Evolutionary conservation across 1,140 invertebrate genomes (phyloP), one percentile per base, ranked within the genome.

Genomic region (Coptotermes formosanus): DNA sequence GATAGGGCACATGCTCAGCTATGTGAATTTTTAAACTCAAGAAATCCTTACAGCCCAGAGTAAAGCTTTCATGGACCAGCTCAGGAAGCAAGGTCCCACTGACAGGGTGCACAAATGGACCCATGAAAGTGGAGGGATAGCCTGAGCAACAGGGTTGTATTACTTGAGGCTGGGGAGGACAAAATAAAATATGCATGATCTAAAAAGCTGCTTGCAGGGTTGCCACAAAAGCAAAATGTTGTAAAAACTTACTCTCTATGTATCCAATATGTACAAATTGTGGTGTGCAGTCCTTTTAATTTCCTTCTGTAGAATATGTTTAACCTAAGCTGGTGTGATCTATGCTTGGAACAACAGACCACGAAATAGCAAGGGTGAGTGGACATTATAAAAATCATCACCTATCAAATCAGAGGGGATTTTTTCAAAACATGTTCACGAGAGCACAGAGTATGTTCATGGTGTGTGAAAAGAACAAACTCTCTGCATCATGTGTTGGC

Each of bases 181-280:
- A 21, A 85, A 85, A n/a, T 48, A 81, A 85, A 85, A 85, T 84
- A 82, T 85, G 84, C 84, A 83, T 52, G 86, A 86, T 82, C 86
- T 86, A 86, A 83, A 43, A 87, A 87, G 86, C 86, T 43, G 86
- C 85, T 87, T 87, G 86, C 86, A 87, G 86, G 86, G 85, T 85
- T 87, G 84, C 84, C 84, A 85, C 45, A 86, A 86, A 86, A 83
- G 82, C 48, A 87, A 59, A 83, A 59, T 75, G 43, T 86, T 59
- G 83, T 83, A 84, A 86, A 84, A 84, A 86, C 82, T 83, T 83
- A 82, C 69, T 82, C 81, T 82, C 85, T 84, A 59, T 86, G 52
- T 86, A 55, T 86, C 59, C 59, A 86, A 86, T 86, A 83, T 86
- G 69, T 86, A 83, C 82, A 83, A 83, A 86, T 83, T 81, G 83